Percentiles rank a stretch among this genome's conserved stretches.
Evolutionary conservation across 2,888 invertebrate species (phyloP).

Genomic region (Ormyrus pomaceus): DNA sequence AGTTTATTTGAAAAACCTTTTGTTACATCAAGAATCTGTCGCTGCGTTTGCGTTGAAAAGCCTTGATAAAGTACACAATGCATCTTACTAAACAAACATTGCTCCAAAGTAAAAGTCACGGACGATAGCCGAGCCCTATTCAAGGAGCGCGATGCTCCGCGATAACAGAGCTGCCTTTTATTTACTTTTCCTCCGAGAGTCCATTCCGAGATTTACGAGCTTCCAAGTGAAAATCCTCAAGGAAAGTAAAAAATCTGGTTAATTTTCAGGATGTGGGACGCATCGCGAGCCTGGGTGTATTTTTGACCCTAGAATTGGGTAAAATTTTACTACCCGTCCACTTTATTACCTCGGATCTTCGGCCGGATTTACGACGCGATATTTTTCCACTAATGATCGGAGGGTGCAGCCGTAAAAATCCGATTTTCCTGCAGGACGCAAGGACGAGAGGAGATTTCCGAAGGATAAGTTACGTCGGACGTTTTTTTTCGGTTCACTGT

Average conservation of each 20-base stretch:
- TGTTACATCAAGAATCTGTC: too few relatives aligned
- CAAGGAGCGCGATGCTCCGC: constrained; percentile 4
- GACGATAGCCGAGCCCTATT: not conserved
- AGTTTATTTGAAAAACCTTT: too few relatives aligned
- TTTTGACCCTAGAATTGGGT: not conserved
- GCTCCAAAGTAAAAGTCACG: too few relatives aligned
- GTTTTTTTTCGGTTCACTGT: too few relatives aligned
- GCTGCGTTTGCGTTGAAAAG: too few relatives aligned
- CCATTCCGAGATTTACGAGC: constrained; percentile 30
- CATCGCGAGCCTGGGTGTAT: not conserved
- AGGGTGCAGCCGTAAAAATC: not conserved
- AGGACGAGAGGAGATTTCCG: not conserved
- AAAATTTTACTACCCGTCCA: constrained; percentile 30
- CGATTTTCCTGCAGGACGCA: not conserved
- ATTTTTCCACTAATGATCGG: constrained; percentile 8
- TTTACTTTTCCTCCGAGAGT: constrained; percentile 13
- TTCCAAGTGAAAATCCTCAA: constrained; percentile 27
- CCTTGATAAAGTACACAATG: not conserved
- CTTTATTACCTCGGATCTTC: constrained; percentile 15
- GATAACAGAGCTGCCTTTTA: constrained; percentile 23
- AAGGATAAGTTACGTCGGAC: not conserved
- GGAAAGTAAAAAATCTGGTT: constrained; percentile 5
- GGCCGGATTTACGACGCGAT: constrained; percentile 28
- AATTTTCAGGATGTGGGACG: not conserved
- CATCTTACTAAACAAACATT: too few relatives aligned